Evolutionary conservation across 2,888 invertebrate genomes (phyloP), one percentile per base, ranked within the genome.

Genomic region (Xanthorhoe spadicearia): DNA sequence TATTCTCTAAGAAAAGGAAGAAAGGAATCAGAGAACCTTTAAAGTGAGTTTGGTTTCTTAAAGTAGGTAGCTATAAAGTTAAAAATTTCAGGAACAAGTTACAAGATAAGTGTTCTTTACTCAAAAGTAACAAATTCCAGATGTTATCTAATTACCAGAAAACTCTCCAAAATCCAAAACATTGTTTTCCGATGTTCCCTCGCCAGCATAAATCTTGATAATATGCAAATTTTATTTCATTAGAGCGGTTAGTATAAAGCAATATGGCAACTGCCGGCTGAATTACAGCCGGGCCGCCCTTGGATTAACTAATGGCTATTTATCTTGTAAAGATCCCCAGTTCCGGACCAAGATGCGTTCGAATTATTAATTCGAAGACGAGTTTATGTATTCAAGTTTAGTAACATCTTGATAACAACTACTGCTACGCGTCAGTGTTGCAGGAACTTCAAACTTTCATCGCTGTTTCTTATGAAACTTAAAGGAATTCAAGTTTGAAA

Each of bases 201-300:
- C 79, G 77, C 74, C 64, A 69, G 80, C 83, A 90, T 92, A 92
- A 92, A 93, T 92, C 92, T 91, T 88, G 83, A 87, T 87, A 85
- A 87, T 92, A 92, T 92, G 93, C 92, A 88, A 92, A 93, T 93
- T 91, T 90, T 89, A 93, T 92, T 92, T 93, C 91, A 93, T 92
- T 93, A 92, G 86, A 85, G 86, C 88, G 87, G 90, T 89, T 83
- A 83, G 91, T 86, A 87, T 87, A 85, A 43, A 84, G 90, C 90
- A 88, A 89, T 91, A 91, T 90, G 84, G 56, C 60, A 63, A 63
- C 57, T 51, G 66, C 51, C 51, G 81, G 81, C 82, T 92, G 89
- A 92, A 83, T 88, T 89, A 92, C 86, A 82, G 87, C 85, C 81
- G 81, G 83, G 72, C 88, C 86, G 86, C 89, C 88, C 88, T 82